Evolutionary conservation across 2,888 invertebrate genomes (phyloP).

Genomic region (Eupelmus urozonus): DNA sequence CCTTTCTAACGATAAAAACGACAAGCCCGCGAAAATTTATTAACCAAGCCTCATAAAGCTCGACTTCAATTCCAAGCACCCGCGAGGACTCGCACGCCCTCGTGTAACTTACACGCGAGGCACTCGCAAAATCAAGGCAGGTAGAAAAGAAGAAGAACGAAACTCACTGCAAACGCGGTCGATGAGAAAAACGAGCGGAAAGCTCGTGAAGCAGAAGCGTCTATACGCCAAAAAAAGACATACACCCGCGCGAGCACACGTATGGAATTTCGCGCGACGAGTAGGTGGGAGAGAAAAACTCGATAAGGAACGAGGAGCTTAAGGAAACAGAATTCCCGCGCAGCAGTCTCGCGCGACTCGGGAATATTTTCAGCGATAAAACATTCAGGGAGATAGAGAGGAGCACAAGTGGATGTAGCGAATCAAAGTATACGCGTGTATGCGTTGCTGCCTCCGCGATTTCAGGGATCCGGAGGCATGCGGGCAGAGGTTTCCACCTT

Average conservation of each 20-base stretch:
- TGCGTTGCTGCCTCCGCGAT: no score
- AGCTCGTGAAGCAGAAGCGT: neutral
- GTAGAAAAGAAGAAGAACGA: neutral
- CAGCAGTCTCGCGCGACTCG: slow-evolving; percentile 1
- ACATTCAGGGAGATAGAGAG: slow-evolving; percentile 9
- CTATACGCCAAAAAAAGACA: neutral
- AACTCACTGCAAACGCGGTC: neutral
- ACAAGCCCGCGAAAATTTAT: slow-evolving; percentile 4
- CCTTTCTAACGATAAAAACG: slow-evolving; percentile 14
- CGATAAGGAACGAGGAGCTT: slow-evolving; percentile 21
- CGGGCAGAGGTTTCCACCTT: no score
- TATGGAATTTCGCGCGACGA: slow-evolving; percentile 1
- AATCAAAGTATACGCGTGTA: neutral
- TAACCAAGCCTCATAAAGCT: slow-evolving; percentile 18
- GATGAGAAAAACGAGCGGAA: neutral
- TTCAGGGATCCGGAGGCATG: no score
- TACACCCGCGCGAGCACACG: neutral
- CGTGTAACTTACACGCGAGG: neutral
- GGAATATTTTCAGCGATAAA: slow-evolving; percentile 42
- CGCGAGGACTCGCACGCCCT: neutral
- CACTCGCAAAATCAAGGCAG: neutral
- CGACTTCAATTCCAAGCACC: neutral
- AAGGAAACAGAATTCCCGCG: slow-evolving; percentile 30
- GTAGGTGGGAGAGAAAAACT: neutral
- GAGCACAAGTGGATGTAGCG: neutral